A percentile compares a stretch with the other conserved stretches of the same genome.
These are phyloP conservation scores for Tyria jacobaeae DNA, from an alignment of 2,888 invertebrate species.

Conservation along the genomic window DNA sequence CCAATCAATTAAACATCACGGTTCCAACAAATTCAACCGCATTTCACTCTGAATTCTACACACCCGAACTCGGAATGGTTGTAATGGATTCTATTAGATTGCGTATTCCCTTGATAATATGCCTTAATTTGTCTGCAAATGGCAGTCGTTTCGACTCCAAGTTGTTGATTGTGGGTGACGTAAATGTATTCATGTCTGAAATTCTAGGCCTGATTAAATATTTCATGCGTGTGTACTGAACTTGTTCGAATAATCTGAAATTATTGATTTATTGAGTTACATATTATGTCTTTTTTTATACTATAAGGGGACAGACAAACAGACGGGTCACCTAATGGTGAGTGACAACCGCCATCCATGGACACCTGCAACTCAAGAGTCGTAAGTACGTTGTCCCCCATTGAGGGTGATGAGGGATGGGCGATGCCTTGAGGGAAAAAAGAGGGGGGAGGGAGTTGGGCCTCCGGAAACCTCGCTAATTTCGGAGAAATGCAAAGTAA, in stretches of 20 bases:
- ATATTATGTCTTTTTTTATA: no score
- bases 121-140: constrained; percentile 50
- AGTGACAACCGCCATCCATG: no score
- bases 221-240: constrained; percentile 4
- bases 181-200: constrained; percentile 22
- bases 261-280: no score
- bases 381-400: no score
- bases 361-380: no score
- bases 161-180: constrained; percentile 30
- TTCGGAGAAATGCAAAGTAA: no score
- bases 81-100: constrained; percentile 42
- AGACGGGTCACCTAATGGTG: no score
- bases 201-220: constrained; percentile 4
- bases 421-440: no score
- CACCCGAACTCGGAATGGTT: constrained; percentile 39
- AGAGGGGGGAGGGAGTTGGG: no score
- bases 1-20: neutral
- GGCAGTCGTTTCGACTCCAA: constrained; percentile 44
- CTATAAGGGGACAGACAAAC: no score
- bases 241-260: neutral
- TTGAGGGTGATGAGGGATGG: no score
- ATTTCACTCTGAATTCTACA: constrained; percentile 27
- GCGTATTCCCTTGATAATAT: constrained; percentile 50
- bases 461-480: no score
- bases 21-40: constrained; percentile 11